Conservation (phyloP, 2,797 vertebrate species). For the Leptodactylus fallax region DNA sequence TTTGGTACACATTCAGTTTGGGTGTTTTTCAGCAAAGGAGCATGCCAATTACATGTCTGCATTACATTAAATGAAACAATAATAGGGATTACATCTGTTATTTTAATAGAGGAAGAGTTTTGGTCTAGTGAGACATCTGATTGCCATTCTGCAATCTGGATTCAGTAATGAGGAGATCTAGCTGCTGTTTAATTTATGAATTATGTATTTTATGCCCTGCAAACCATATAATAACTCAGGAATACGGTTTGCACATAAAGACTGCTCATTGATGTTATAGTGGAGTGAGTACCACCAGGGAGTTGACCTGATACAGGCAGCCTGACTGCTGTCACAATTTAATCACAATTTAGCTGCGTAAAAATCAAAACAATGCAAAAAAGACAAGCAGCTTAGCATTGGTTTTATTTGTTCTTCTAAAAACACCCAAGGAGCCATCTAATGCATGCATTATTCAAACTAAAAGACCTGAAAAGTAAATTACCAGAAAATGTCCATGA, state of each 20-base stretch:
- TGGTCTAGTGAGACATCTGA: slow-evolving; percentile 37
- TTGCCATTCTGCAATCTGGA: slow-evolving; percentile 40
- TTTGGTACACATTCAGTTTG: neutral
- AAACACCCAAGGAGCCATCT: neutral
- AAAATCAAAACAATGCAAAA: neutral
- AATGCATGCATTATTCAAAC: neutral
- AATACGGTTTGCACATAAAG: slow-evolving; percentile 4
- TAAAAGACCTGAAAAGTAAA: neutral
- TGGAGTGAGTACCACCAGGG: neutral
- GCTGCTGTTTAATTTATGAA: slow-evolving; percentile 37
- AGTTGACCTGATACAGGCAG: neutral
- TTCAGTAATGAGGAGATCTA: slow-evolving; percentile 31
- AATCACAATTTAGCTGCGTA: neutral
- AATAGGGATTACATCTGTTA: slow-evolving; percentile 34
- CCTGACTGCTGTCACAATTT: slow-evolving; percentile 20
- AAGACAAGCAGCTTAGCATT: neutral
- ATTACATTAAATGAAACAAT: slow-evolving; percentile 28
- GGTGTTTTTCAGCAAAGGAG: neutral
- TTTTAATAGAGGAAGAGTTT: slow-evolving; percentile 30
- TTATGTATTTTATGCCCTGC: slow-evolving; percentile 30
- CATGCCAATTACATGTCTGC: slow-evolving; percentile 3
- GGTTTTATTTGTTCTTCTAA: neutral
- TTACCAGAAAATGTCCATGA: no score
- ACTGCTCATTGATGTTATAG: slow-evolving; percentile 3
- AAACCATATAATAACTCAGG: slow-evolving; percentile 26